These are phyloP conservation scores for Podabrus alpinus DNA, from an alignment of 2,888 invertebrate species.

Conservation along the genomic window DNA sequence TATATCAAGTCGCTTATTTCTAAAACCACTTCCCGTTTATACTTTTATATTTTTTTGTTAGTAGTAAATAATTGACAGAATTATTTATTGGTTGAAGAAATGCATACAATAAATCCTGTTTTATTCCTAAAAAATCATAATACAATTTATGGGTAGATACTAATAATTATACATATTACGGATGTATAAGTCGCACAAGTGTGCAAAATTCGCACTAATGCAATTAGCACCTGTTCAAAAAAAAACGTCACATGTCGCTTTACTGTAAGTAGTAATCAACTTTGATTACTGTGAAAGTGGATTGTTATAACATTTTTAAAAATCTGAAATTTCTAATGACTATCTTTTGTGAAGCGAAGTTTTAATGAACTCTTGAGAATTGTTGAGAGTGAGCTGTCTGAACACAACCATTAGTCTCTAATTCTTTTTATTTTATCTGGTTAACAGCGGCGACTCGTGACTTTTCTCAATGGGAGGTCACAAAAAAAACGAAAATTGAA, in stretches of 20 bases:
- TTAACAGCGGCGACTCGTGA: too few relatives aligned
- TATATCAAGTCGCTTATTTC: not conserved
- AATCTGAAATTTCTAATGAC: not conserved
- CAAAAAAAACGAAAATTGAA: too few relatives aligned
- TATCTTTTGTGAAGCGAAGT: not conserved
- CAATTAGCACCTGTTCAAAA: not conserved
- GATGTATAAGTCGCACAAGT: not conserved
- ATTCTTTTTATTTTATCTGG: too few relatives aligned
- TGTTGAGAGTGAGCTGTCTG: too few relatives aligned
- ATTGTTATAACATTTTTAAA: not conserved
- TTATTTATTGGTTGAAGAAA: too few relatives aligned
- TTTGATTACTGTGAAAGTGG: not conserved
- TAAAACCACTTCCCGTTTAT: not conserved
- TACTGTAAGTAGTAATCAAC: not conserved
- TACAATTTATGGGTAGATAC: not conserved
- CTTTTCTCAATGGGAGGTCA: too few relatives aligned
- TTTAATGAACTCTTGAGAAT: not conserved
- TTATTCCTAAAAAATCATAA: not conserved
- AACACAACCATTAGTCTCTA: too few relatives aligned
- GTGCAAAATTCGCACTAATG: not conserved
- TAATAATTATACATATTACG: not conserved
- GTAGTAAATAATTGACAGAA: not conserved
- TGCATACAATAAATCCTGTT: not conserved
- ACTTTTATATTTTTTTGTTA: too few relatives aligned
- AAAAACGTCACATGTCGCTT: not conserved